Conservation (phyloP, 2,113 vertebrate species). For the Herpetotheres cachinnans region DNA sequence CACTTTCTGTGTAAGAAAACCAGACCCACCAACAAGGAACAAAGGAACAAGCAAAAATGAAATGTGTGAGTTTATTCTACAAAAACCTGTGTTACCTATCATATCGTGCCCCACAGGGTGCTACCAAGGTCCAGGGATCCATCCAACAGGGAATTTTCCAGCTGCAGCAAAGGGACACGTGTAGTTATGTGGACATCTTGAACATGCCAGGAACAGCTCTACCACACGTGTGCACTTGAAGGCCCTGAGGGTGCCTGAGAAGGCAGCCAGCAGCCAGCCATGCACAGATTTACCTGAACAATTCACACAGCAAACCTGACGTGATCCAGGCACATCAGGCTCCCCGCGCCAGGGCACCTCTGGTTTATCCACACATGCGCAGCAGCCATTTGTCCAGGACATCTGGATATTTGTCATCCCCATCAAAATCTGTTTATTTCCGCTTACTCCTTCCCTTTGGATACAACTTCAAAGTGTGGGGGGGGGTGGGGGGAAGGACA, state of each 20-base stretch:
- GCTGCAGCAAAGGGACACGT: not conserved
- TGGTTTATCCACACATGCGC: not conserved
- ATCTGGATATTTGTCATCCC: not conserved
- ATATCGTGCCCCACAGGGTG: too few species aligned
- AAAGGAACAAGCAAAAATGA: not conserved
- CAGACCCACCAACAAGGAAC: not conserved
- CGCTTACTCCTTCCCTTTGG: not conserved
- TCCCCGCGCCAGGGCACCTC: not conserved
- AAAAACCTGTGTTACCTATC: not conserved
- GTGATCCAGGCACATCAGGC: too few species aligned
- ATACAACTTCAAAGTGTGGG: not conserved
- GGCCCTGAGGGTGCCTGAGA: not conserved
- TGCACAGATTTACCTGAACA: not conserved
- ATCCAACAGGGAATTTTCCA: not conserved
- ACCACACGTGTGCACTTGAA: accelerated
- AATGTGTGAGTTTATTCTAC: not conserved
- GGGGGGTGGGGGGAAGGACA: not conserved
- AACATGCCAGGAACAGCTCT: not conserved
- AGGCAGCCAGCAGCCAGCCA: not conserved
- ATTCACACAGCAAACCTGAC: not conserved
- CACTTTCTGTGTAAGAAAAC: not conserved
- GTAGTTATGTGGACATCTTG: not conserved
- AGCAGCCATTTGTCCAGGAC: not conserved
- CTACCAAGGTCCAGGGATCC: not conserved
- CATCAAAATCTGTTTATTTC: not conserved